phyloP scores from a whole-genome alignment of 2,113 vertebrate genomes.

The Periophthalmodon schlosseri region DNA sequence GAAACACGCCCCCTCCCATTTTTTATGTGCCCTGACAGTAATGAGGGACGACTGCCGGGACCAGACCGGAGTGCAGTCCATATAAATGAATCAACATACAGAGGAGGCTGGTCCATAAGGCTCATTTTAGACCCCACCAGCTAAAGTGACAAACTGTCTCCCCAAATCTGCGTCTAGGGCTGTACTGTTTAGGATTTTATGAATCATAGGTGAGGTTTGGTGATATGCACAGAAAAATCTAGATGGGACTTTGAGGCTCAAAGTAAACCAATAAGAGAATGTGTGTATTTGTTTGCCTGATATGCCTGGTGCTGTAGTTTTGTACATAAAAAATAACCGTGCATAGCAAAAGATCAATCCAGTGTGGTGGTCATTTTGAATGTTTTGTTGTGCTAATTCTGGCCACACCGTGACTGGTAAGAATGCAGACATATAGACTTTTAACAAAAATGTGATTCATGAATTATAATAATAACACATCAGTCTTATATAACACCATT shows the following conservation, averaged over 20 bases:
- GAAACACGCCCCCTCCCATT: slow-evolving; percentile 24
- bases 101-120: slow-evolving; percentile 8
- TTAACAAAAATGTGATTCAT: too few relatives aligned
- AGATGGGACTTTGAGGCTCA: background rate
- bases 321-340: too few relatives aligned
- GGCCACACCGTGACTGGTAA: background rate
- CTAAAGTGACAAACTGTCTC: background rate
- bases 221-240: background rate
- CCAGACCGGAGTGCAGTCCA: slow-evolving; percentile 21
- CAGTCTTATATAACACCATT: too few relatives aligned
- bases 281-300: background rate
- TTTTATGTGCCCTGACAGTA: slow-evolving; percentile 15
- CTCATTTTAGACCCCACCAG: background rate
- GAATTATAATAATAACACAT: too few relatives aligned
- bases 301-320: background rate
- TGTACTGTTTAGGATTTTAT: background rate
- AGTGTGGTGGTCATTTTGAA: too few relatives aligned
- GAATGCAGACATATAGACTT: background rate
- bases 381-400: too few relatives aligned
- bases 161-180: background rate
- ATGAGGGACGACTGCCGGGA: slow-evolving; percentile 35
- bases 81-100: slow-evolving; percentile 24
- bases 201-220: background rate
- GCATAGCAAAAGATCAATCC: too few relatives aligned
- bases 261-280: background rate